Conservation (phyloP, 2,888 invertebrate species). For the Thereva nobilitata region DNA sequence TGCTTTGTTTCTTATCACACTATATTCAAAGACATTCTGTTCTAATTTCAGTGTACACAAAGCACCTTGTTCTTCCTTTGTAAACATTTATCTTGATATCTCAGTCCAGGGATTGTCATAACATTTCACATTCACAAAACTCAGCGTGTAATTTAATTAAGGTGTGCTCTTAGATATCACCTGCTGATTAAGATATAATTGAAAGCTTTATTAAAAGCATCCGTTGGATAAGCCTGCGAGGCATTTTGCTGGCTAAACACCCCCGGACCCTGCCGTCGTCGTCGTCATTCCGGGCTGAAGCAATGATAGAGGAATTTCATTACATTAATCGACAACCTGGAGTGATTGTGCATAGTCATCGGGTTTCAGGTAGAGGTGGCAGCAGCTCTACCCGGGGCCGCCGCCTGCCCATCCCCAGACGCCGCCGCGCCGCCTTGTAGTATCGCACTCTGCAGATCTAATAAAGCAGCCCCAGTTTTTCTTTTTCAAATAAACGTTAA, state of each 20-base stretch:
- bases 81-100: constrained; percentile 29
- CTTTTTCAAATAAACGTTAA: constrained; percentile 21
- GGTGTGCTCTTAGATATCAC: constrained; percentile 46
- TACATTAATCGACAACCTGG: constrained; percentile 36
- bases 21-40: constrained; percentile 5
- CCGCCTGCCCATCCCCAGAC: not conserved
- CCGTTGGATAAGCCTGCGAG: constrained; percentile 20
- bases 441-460: constrained; percentile 26
- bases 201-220: constrained; percentile 46
- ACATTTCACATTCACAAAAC: constrained; percentile 33
- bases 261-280: constrained; percentile 1
- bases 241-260: not conserved
- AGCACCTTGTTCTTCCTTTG: constrained; percentile 20
- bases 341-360: constrained; percentile 27
- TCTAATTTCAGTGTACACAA: constrained; percentile 27
- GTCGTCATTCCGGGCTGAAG: constrained; percentile 25
- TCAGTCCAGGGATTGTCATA: constrained; percentile 24
- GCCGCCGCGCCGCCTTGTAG: constrained; percentile 1
- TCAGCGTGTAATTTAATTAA: constrained; percentile 46
- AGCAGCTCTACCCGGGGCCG: too few species aligned
- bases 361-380: not conserved
- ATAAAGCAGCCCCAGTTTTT: constrained; percentile 18
- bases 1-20: constrained; percentile 16
- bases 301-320: constrained; percentile 37
- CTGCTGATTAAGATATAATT: constrained; percentile 47